Conservation (phyloP, 2,888 invertebrate species). For the Vesta saturnalis region DNA sequence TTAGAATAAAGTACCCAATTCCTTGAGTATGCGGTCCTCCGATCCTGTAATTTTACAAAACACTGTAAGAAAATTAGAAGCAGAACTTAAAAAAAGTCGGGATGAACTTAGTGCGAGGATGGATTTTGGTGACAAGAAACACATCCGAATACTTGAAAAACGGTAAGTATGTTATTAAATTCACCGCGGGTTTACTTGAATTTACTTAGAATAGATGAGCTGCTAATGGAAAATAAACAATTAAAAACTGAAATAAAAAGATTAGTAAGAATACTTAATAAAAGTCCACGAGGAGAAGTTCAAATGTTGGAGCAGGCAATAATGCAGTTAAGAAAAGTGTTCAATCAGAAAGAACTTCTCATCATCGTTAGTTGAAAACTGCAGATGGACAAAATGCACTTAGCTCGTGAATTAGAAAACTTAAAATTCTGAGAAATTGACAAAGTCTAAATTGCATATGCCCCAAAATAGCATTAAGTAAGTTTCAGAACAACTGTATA, state of each 20-base stretch:
- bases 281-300: slow-evolving; percentile 46
- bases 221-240: slow-evolving; percentile 54
- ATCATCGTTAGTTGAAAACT: slow-evolving; percentile 61
- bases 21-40: slow-evolving; percentile 67
- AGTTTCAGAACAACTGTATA: neutral
- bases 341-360: slow-evolving; percentile 59
- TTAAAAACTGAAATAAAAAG: slow-evolving; percentile 52
- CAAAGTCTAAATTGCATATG: slow-evolving; percentile 36
- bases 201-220: slow-evolving; percentile 53
- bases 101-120: slow-evolving; percentile 42
- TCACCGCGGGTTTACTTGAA: neutral
- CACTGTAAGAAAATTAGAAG: slow-evolving; percentile 63
- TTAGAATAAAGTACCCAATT: slow-evolving; percentile 66
- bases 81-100: slow-evolving; percentile 61
- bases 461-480: neutral
- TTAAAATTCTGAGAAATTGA: slow-evolving; percentile 48
- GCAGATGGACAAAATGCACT: slow-evolving; percentile 57
- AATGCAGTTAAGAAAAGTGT: slow-evolving; percentile 60
- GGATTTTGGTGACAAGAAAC: slow-evolving; percentile 7
- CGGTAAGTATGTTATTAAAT: slow-evolving; percentile 49
- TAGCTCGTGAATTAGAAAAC: slow-evolving; percentile 55
- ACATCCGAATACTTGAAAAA: slow-evolving; percentile 48
- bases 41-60: slow-evolving; percentile 64
- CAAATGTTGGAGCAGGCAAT: slow-evolving; percentile 57
- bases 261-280: slow-evolving; percentile 45